Evolutionary conservation across 2,888 invertebrate species (phyloP), one percentile per base, ranked within the genome.

Genomic region (Dioctria rufipes): DNA sequence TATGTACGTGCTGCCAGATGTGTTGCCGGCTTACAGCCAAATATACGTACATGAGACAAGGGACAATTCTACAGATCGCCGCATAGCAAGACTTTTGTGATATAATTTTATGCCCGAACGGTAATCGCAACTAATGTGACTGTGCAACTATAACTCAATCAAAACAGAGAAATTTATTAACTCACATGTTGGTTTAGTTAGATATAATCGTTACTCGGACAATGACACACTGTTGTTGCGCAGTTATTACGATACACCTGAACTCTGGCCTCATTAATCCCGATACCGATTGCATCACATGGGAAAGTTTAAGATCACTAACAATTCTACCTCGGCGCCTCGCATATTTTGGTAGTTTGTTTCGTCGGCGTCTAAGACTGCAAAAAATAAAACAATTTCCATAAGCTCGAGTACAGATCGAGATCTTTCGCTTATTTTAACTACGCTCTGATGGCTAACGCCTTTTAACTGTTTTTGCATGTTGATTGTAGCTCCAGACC

Each of bases 121-220:
- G 73, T 42, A 75, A 73, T 43, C 43, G 73, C 46, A 39, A 39
- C 60, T 75, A 75, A 60, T 75, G 43, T 43, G 60, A 42, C 73
- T 40, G 42, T n/a, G 13, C 25, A 25, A 60, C 73, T 75, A 75
- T 75, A 75, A 75, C 73, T 75, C 73, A 75, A 75, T 75, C 73
- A 75, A 75, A 75, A 54, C 43, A 13, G 42, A 60, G 60, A 54
- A 75, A 75, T 75, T 75, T 75, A 75, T 75, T 60, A 60, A 43
- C 58, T 43, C 60, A 13, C 25, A 69, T 25, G 9, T 25, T 25
- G 25, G 54, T 54, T 54, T 4, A 54, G 11, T 54, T n/a, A 54
- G 54, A 54, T 54, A 54, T 54, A n/a, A 54, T 54, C 54, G 3
- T 54, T 54, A n/a, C 9, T 54, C 46, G 8, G 46, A 4, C 11